These are phyloP conservation scores for Nomada fucata DNA, from an alignment of 2,888 invertebrate species.

Conservation along the genomic window DNA sequence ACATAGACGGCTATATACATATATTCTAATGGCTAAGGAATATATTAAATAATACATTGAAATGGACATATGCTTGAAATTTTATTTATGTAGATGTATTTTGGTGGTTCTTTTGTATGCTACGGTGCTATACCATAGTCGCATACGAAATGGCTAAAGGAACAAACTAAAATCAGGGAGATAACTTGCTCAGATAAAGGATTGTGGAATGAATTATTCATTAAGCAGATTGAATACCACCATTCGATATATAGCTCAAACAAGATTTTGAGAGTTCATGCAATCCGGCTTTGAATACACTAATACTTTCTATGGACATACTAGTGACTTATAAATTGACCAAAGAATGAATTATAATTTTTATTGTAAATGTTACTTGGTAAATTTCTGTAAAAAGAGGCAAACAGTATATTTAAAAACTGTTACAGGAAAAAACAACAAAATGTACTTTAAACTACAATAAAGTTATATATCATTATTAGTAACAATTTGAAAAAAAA, in stretches of 20 bases:
- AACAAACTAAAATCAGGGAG: conserved; percentile 66
- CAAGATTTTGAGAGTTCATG: conserved; percentile 29
- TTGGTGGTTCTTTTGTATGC: conserved; percentile 27
- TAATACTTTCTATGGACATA: background rate
- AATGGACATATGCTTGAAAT: background rate
- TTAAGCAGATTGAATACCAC: conserved; percentile 60
- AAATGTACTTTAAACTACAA: background rate
- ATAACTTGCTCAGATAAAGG: conserved; percentile 51
- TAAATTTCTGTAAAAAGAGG: background rate
- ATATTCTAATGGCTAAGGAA: background rate
- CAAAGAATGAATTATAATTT: background rate
- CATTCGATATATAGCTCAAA: conserved; percentile 55
- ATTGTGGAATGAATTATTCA: conserved; percentile 71
- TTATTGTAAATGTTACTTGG: background rate
- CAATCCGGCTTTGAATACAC: conserved; percentile 9
- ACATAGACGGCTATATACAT: background rate
- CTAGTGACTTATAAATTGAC: conserved; percentile 1
- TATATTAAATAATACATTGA: background rate
- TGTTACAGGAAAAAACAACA: background rate
- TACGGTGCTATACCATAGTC: conserved; percentile 50
- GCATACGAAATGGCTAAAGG: conserved; percentile 63
- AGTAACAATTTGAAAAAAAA: background rate
- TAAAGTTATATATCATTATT: background rate
- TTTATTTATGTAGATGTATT: background rate
- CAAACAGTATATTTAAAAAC: too few relatives aligned